Base-by-base conservation (phyloP, 2,113 vertebrate species). In the Emydocephalus ijimae region DNA sequence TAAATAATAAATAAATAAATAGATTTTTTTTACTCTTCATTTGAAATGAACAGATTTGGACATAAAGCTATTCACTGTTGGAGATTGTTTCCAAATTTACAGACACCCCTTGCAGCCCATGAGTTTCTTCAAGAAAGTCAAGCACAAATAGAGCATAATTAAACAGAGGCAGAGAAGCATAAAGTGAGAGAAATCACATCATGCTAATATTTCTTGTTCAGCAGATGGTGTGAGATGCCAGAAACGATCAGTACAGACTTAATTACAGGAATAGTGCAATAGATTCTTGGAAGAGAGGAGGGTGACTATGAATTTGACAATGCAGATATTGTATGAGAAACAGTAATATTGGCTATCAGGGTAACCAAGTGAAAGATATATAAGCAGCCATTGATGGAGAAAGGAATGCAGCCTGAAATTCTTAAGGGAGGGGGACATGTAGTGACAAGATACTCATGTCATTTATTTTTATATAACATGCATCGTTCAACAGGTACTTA, bases 141-240 rank as follows among this genome's bases (percentile, higher is more conserved):
- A 90, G 86, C 94, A 74, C 91, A 85, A 96, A 86, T 92, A 0
- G 0, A 94, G 94, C 90, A 94, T 93, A 61, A 93, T 94, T 95
- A 94, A 93, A 94, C 43, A 93, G 92, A 94, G 54, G 90, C 43
- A 54, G 74, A 61, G 89, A 57, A 90, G 56, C 56, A 86, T 64
- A 87, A 86, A 61, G 39, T 52, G 96, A 96, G 96, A 96, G 95
- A 96, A 96, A 97, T 96, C 95, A 87, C 95, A 96, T 94, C 91
- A 94, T 95, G 95, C 94, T 95, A 94, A 87, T 85, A 93, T 94
- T 96, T 93, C 95, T 94, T 74, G 1, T 92, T 96, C 56, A 96
- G 90, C 97, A 97, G 97, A 97, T 97, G 97, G 96, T 96, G 96
- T 96, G 93, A 96, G 95, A 95, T 97, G 95, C 96, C 96, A 96